phyloP scores from a whole-genome alignment of 2,888 invertebrate species.

The Orgyia antiqua region DNA sequence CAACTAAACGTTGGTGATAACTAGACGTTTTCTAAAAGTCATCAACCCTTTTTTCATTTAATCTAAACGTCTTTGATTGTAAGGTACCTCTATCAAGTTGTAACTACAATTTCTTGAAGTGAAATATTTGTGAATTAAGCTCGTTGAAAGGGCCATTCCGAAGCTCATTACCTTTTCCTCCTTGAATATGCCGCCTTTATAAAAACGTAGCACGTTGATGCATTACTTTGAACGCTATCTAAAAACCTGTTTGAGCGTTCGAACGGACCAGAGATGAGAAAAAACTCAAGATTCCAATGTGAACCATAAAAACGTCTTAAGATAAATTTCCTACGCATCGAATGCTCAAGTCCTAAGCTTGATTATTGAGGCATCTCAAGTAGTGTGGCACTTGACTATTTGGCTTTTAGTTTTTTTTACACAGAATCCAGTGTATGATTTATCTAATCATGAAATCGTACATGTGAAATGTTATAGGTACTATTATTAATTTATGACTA shows the following conservation, averaged over 20 bases:
- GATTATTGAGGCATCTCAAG: slow-evolving; percentile 47
- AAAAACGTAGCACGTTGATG: slow-evolving; percentile 72
- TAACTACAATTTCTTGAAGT: slow-evolving; percentile 11
- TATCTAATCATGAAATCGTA: slow-evolving; percentile 14
- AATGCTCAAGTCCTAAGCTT: slow-evolving; percentile 36
- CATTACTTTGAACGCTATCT: slow-evolving; percentile 74
- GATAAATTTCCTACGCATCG: slow-evolving; percentile 70
- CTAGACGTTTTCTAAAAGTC: too few species aligned
- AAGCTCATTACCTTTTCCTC: slow-evolving; percentile 63
- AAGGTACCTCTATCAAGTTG: slow-evolving; percentile 10
- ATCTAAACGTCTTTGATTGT: too few species aligned
- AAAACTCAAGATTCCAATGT: slow-evolving; percentile 73
- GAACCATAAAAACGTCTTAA: slow-evolving; percentile 72
- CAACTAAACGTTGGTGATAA: too few species aligned
- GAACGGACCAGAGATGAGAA: slow-evolving; percentile 59
- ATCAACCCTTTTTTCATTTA: too few species aligned
- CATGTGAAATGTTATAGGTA: slow-evolving; percentile 4
- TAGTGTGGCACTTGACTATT: too few species aligned
- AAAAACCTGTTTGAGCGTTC: slow-evolving; percentile 74
- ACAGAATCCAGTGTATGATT: too few species aligned
- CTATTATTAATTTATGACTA: slow-evolving; percentile 16
- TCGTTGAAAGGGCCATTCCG: slow-evolving; percentile 56
- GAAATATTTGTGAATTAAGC: slow-evolving; percentile 43
- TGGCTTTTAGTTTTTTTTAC: too few species aligned
- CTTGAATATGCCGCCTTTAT: slow-evolving; percentile 67